Evolutionary conservation across 2,888 invertebrate genomes (phyloP).

Genomic region (Oxytorus armatus): DNA sequence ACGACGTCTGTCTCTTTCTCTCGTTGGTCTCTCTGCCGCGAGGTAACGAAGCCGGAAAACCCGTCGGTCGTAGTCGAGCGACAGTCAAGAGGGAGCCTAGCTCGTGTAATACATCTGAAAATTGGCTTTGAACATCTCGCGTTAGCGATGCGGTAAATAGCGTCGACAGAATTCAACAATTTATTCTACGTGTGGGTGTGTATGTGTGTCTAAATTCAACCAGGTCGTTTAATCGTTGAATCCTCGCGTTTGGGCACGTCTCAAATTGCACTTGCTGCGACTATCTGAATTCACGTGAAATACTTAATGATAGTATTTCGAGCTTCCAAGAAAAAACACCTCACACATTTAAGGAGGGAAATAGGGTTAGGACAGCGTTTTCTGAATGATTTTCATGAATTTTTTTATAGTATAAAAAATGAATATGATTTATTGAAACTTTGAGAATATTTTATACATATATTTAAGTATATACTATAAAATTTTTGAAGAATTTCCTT

Average conservation of each 20-base stretch:
- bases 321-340: neutral
- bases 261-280: constrained; percentile 28
- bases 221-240: constrained; percentile 18
- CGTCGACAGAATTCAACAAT: constrained; percentile 27
- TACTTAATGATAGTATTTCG: constrained; percentile 11
- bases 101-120: constrained; percentile 54
- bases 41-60: constrained; percentile 57
- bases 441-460: too few species aligned
- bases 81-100: constrained; percentile 36
- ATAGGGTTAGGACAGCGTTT: too few species aligned
- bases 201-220: constrained; percentile 15
- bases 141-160: constrained; percentile 51
- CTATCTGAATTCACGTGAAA: constrained; percentile 18
- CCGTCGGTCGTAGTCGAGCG: constrained; percentile 26
- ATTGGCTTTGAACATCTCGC: constrained; percentile 55
- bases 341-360: too few species aligned
- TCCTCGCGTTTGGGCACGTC: constrained; percentile 20
- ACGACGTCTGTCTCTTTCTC: too few species aligned
- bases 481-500: too few species aligned
- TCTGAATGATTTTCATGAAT: too few species aligned
- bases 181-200: neutral
- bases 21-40: constrained; percentile 35
- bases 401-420: too few species aligned
- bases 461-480: too few species aligned
- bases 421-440: too few species aligned